Evolutionary conservation across 2,113 vertebrate species (phyloP), one percentile per base, ranked within the genome.

Genomic region (Dolichotis patagonum): DNA sequence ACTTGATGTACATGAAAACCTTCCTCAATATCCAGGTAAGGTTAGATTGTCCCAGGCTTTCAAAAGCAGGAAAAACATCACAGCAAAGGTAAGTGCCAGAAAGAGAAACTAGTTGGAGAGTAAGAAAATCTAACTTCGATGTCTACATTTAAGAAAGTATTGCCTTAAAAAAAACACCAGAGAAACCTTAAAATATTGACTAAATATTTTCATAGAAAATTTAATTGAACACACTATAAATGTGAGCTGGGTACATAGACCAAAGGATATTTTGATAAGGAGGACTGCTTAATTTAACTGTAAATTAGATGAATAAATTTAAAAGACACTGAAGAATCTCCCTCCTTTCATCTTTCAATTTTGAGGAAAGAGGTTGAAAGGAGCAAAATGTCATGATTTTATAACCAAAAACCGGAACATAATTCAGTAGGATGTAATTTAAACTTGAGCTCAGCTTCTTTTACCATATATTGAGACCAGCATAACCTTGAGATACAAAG

Each of bases 1-100:
- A 96, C 92, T 16, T 91, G 83, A 60, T 97, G 81, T 90, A 92
- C 82, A 95, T 97, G 95, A 97, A 98, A 97, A 97, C 92, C 46
- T 93, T 94, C 49, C 95, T 65, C 95, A 97, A 69, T 96, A 95
- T 96, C 97, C 91, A 94, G 90, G 62, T 65, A 85, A 95, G 95
- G 88, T 85, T 82, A 97, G 96, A 97, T 96, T 95, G 98, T 96
- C 82, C 82, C 28, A 95, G 0, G 0, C 0, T 0, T 98, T 97
- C 73, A 93, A 96, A 84, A 97, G 52, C 6, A 96, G 91, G 4
- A 94, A 78, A 94, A 52, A 5, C 16, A 43, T 24, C 92, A 60
- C 87, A 77, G 96, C 77, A 93, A 90, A 98, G 98, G 96, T 93
- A 95, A 97, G 93, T 91, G 75, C 16, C n/a, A 69, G 78, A 65